Base-by-base conservation (phyloP, 2,888 invertebrate species). In the Serrognathus titanus region DNA sequence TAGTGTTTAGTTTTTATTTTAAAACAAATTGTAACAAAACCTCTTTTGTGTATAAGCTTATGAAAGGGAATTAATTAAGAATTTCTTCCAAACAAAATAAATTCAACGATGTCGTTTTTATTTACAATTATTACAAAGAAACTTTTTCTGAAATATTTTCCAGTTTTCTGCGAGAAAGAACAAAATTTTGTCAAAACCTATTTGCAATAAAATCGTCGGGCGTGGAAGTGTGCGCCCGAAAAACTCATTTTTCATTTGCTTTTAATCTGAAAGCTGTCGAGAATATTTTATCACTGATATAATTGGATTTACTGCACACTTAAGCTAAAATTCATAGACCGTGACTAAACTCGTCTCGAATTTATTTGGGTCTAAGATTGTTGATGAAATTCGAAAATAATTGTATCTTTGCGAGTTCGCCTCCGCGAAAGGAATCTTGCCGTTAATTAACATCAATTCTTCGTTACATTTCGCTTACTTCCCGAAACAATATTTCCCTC, bases 311-410 rank as follows among this genome's bases (percentile, higher is more conserved):
- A 46, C 46, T 38, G 47, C 38, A 38, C 53, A 47, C 47, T 47
- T 53, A 38, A 53, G 48, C 47, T 53, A 47, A 53, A 47, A 47
- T 53, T 53, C 48, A 47, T 53, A 46, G 53, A 53, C 46, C 39
- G 53, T 47, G 40, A 53, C 47, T 53, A 46, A 39, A 47, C 43
- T 43, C 20, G 43, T 16, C 43, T 43, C 43, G 43, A 43, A 43
- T 43, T 16, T 43, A 10, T 20, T 16, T 20, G 43, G n/a, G 10
- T 9, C 16, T 43, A 16, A 43, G 11, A 43, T 16, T 43, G 43
- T 43, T 43, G 43, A 43, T 43, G 43, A 43, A 43, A 43, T 16
- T 43, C 20, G 43, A 9, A 43, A 43, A 43, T 43, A 43, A 43
- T 43, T 43, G 20, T 20, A 16, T 43, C 43, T 43, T 43, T 43